Percentiles rank a stretch among this genome's conserved stretches.
Evolutionary conservation across 1,140 invertebrate species (phyloP).

Genomic region (Holotrichia oblita): DNA sequence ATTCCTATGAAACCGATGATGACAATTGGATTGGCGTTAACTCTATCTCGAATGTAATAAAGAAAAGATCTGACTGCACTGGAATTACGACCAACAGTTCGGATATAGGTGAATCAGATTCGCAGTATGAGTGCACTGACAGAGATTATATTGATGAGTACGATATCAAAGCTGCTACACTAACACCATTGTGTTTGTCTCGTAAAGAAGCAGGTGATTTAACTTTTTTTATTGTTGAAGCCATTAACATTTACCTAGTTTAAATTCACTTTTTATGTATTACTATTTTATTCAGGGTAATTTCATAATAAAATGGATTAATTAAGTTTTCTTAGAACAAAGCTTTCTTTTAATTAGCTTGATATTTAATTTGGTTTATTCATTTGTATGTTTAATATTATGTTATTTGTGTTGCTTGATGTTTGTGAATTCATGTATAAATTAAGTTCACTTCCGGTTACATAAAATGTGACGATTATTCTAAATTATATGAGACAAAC

Average conservation of each 20-base stretch:
- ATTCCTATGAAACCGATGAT: conserved; percentile 27
- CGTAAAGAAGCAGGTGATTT: conserved; percentile 38
- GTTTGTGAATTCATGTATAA: no score
- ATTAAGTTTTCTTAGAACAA: no score
- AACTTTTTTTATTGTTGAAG: neutral
- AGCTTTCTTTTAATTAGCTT: no score
- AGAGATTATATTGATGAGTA: conserved; percentile 33
- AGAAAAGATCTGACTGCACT: conserved; percentile 35
- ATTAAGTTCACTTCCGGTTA: no score
- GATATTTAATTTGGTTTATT: no score
- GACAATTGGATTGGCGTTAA: neutral
- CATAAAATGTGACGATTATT: no score
- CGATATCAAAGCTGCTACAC: conserved; percentile 33
- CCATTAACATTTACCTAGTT: neutral
- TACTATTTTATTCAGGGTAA: no score
- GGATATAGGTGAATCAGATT: conserved; percentile 36
- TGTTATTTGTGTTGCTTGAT: no score
- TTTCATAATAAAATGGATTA: no score
- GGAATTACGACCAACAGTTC: conserved; percentile 34
- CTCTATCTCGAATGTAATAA: conserved; percentile 9
- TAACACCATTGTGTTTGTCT: conserved; percentile 38
- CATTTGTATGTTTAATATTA: no score
- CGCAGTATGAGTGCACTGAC: conserved; percentile 36
- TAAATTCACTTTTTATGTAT: no score
- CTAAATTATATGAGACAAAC: no score